Conservation (phyloP, 2,113 vertebrate species). For the Engystomops pustulosus region DNA sequence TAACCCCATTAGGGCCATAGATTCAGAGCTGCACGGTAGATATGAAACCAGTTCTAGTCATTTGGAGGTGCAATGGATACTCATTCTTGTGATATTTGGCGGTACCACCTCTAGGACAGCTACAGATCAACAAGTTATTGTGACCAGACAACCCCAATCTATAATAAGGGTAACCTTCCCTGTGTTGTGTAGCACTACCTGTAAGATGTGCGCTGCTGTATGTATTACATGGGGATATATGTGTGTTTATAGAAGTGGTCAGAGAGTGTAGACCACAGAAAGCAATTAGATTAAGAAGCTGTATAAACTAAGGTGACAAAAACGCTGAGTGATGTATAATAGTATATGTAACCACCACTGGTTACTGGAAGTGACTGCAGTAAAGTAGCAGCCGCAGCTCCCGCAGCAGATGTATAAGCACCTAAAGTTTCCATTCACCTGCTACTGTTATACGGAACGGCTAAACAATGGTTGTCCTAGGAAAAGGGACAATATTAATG, state of each 20-base stretch:
- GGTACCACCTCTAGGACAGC: too few species aligned
- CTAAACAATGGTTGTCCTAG: conserved; percentile 12
- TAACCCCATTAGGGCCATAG: too few species aligned
- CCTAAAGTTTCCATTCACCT: conserved; percentile 33
- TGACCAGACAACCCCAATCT: too few species aligned
- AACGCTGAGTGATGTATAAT: conserved; percentile 23
- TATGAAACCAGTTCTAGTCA: too few species aligned
- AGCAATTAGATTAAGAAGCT: conserved; percentile 24
- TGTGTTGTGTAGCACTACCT: too few species aligned
- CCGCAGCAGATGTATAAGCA: conserved; percentile 28
- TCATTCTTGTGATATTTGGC: too few species aligned
- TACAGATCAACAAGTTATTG: too few species aligned
- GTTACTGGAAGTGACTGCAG: conserved; percentile 43
- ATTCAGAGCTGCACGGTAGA: too few species aligned
- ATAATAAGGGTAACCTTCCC: too few species aligned
- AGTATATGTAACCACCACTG: not conserved
- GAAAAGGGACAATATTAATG: not conserved
- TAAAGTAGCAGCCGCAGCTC: conserved; percentile 3
- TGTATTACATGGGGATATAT: conserved; percentile 9
- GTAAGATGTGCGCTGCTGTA: too few species aligned
- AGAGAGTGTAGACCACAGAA: not conserved
- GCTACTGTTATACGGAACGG: not conserved
- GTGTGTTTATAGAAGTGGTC: conserved; percentile 16
- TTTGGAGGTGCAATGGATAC: too few species aligned
- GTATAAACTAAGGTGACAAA: conserved; percentile 39